Evolutionary conservation across 2,113 vertebrate species (phyloP).

Genomic region (Struthidea cinerea): DNA sequence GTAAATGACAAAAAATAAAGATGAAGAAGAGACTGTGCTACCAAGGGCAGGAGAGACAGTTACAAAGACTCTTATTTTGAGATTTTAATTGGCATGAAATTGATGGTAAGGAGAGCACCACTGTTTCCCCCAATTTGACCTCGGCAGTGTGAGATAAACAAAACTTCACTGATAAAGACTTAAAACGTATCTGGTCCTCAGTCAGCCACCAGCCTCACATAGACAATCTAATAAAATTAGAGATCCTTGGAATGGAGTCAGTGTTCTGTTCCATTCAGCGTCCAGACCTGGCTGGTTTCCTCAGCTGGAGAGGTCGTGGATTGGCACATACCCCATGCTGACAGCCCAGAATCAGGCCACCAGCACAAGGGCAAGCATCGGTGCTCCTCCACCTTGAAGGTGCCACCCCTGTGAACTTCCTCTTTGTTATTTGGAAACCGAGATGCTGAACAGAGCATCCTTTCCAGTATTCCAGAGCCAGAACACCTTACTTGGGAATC

Average conservation of each 20-base stretch:
- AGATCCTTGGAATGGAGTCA: not conserved
- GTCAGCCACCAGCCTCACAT: not conserved
- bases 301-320: accelerated
- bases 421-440: not conserved
- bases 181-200: not conserved
- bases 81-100: not conserved
- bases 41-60: not conserved
- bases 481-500: not conserved
- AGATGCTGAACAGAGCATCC: not conserved
- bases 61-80: not conserved
- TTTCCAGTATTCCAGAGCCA: not conserved
- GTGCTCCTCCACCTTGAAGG: not conserved
- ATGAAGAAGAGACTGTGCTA: not conserved
- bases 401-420: not conserved
- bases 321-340: accelerated
- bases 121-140: not conserved
- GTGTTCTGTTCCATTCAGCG: not conserved
- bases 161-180: not conserved
- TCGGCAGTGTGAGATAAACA: not conserved
- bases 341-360: not conserved
- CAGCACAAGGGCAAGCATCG: not conserved
- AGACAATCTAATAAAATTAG: not conserved
- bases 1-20: not conserved
- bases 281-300: not conserved
- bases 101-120: not conserved